Conservation (phyloP, 2,113 vertebrate genomes). For the Chloroceryle aenea region DNA sequence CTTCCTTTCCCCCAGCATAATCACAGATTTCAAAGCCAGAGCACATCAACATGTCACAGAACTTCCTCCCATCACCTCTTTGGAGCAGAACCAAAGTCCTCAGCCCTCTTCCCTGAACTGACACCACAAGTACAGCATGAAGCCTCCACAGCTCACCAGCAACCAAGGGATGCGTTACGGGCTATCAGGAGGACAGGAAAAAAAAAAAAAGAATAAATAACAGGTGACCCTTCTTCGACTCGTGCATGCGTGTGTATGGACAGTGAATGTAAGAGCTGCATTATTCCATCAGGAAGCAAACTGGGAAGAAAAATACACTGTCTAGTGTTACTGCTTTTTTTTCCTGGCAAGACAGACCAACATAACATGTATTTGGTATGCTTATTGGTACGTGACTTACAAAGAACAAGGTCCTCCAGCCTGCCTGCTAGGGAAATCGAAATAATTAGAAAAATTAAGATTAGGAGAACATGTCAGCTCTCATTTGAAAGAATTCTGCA, state of each 20-base stretch:
- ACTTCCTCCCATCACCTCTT: background rate
- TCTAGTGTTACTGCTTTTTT: background rate
- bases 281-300: background rate
- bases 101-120: background rate
- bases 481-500: background rate
- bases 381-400: background rate
- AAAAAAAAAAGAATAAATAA: background rate
- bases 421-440: background rate
- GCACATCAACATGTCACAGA: background rate
- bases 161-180: background rate
- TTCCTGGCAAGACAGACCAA: background rate
- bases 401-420: background rate
- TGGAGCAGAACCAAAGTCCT: background rate
- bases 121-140: background rate
- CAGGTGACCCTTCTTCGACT: background rate
- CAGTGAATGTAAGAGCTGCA: background rate
- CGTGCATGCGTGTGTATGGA: fast-evolving
- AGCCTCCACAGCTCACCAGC: background rate
- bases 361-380: background rate
- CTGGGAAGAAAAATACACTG: background rate
- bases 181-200: background rate
- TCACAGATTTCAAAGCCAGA: background rate
- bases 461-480: background rate
- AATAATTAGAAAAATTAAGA: background rate
- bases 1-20: background rate